phyloP scores from a whole-genome alignment of 1,140 invertebrate genomes.

The Drosophila sulfurigaster region DNA sequence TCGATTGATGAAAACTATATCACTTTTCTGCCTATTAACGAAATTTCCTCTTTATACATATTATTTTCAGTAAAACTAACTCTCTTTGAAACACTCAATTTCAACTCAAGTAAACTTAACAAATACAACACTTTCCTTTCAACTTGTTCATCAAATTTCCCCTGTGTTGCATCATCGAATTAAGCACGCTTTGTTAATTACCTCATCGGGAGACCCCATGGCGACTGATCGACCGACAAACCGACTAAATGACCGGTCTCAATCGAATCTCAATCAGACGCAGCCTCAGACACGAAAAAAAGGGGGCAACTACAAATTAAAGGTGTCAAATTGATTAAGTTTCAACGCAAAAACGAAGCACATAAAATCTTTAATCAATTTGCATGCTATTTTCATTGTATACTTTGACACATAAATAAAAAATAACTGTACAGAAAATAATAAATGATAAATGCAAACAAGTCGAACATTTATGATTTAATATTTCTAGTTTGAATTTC shows the following conservation, averaged over 20 bases:
- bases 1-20: too few species aligned
- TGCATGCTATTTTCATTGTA: conserved; percentile 33
- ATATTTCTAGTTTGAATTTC: conserved; percentile 22
- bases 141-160: background rate
- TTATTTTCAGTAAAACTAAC: too few species aligned
- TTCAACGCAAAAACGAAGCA: conserved; percentile 10
- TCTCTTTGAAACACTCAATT: too few species aligned
- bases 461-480: conserved; percentile 22
- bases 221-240: conserved; percentile 36
- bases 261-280: conserved; percentile 1
- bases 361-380: conserved; percentile 38
- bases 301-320: conserved; percentile 41
- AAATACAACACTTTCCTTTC: background rate
- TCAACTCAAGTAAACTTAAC: background rate
- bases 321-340: conserved; percentile 73
- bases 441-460: conserved; percentile 9
- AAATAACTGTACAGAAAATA: conserved; percentile 13
- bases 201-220: conserved; percentile 2
- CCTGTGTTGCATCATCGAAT: conserved; percentile 55
- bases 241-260: conserved; percentile 6
- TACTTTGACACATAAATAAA: conserved; percentile 15
- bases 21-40: too few species aligned
- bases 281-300: background rate
- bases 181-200: conserved; percentile 59
- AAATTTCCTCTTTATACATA: too few species aligned